These are phyloP conservation scores for Ophioderma brevispina DNA, from an alignment of 35 echinoderm and acorn worm genomes.

Conservation along the genomic window DNA sequence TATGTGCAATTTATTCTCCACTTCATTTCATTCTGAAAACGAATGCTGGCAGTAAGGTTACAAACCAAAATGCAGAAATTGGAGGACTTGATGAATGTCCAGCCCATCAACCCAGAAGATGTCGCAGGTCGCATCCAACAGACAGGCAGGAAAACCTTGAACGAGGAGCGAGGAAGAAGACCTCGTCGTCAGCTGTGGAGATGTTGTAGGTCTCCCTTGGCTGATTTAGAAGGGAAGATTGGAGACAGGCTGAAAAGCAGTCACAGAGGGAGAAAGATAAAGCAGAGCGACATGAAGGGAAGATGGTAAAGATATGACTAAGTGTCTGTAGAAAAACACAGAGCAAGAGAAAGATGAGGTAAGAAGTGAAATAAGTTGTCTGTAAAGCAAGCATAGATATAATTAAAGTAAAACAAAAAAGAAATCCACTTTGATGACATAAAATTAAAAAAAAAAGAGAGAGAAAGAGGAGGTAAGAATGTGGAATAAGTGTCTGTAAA, in stretches of 20 bases:
- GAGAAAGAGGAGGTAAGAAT: no score
- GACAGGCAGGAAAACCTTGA: slow-evolving; percentile 9
- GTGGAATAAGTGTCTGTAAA: no score
- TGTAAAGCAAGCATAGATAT: no score
- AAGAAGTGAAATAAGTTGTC: no score
- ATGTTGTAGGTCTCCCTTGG: slow-evolving; percentile 68
- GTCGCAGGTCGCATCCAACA: slow-evolving; percentile 68
- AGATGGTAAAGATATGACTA: no score
- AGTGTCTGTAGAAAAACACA: slow-evolving; percentile 2
- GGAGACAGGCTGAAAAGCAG: slow-evolving; percentile 36
- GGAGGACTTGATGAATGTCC: slow-evolving; percentile 41
- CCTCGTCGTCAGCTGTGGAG: slow-evolving; percentile 24
- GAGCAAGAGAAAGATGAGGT: slow-evolving; percentile 15
- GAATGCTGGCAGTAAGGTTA: slow-evolving; percentile 20
- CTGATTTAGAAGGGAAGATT: slow-evolving; percentile 59
- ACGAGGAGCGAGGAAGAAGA: background rate
- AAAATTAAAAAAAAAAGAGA: no score
- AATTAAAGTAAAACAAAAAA: no score
- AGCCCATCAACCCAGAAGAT: slow-evolving; percentile 67
- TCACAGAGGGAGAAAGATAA: slow-evolving; percentile 35
- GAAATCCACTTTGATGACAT: no score
- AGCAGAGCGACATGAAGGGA: slow-evolving; percentile 29
- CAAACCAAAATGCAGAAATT: slow-evolving; percentile 38
- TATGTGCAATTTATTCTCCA: background rate
- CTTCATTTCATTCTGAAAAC: slow-evolving; percentile 37